Percentiles rank a stretch among this genome's conserved stretches.
phyloP scores from a whole-genome alignment of 2,113 vertebrate species.

The Centropristis striata region DNA sequence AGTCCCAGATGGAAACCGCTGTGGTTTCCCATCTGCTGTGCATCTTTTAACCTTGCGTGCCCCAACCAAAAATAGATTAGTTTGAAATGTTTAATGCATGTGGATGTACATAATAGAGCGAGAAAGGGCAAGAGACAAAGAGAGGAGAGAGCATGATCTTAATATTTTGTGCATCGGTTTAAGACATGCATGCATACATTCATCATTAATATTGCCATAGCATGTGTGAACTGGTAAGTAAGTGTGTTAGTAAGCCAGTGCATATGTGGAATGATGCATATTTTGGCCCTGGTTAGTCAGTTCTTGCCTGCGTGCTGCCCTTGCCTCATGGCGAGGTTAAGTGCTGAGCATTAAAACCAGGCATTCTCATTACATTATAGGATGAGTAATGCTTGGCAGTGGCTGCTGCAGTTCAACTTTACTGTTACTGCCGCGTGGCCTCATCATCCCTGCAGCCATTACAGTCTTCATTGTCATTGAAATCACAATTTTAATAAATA shows the following conservation, averaged over 20 bases:
- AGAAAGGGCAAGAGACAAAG: background rate
- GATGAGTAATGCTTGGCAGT: conserved; percentile 68
- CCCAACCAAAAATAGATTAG: conserved; percentile 50
- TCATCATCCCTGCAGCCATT: conserved; percentile 47
- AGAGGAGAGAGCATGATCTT: background rate
- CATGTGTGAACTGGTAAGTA: background rate
- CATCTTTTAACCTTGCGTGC: conserved; percentile 65
- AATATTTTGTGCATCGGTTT: conserved; percentile 18
- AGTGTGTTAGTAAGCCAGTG: conserved; percentile 1
- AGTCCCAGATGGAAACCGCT: conserved; percentile 55
- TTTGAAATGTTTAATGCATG: conserved; percentile 53
- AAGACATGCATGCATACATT: background rate
- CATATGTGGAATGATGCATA: background rate
- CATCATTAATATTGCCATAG: conserved; percentile 4
- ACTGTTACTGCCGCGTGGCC: conserved; percentile 34
- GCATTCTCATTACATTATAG: conserved; percentile 67
- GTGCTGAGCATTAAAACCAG: conserved; percentile 49
- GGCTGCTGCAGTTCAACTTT: conserved; percentile 37
- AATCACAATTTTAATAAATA: conserved; percentile 45
- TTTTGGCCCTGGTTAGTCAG: conserved; percentile 13
- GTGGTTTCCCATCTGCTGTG: conserved; percentile 70
- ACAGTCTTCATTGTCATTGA: conserved; percentile 30
- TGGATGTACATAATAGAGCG: conserved; percentile 19
- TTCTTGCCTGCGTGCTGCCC: conserved; percentile 18
- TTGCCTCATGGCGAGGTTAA: conserved; percentile 65